Conservation (phyloP, 2,113 vertebrate species). For the Leucoraja erinaceus region DNA sequence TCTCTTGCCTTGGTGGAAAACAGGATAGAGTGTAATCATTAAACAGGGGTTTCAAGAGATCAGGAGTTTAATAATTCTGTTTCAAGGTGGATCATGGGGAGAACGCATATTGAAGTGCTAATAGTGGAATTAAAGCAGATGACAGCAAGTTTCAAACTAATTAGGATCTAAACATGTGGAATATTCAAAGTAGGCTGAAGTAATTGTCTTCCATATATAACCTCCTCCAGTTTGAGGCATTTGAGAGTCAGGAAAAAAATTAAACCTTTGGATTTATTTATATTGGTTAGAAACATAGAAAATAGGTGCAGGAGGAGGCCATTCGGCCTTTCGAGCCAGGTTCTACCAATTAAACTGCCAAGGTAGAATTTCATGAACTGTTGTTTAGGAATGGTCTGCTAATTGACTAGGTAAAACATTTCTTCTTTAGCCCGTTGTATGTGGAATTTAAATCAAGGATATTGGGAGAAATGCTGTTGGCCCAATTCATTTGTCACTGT, state of each 20-base stretch:
- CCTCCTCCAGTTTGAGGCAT: background rate
- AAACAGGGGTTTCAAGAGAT: background rate
- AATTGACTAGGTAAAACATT: background rate
- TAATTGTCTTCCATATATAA: background rate
- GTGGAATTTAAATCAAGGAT: slow-evolving; percentile 23
- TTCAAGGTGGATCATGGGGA: background rate
- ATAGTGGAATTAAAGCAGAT: background rate
- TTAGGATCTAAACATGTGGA: background rate
- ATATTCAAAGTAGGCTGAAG: background rate
- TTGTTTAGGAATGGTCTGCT: background rate
- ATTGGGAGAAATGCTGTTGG: background rate
- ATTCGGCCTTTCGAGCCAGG: no score
- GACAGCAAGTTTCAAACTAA: background rate
- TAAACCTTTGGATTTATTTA: background rate
- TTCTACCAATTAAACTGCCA: background rate
- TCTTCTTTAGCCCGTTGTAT: background rate
- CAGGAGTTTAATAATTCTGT: background rate
- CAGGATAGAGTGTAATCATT: background rate
- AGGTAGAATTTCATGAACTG: background rate
- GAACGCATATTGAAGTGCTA: background rate
- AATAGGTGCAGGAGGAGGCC: no score
- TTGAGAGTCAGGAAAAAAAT: background rate
- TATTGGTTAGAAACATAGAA: no score
- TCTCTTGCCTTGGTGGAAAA: no score
- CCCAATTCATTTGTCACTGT: slow-evolving; percentile 29